Conservation (phyloP, 2,113 vertebrate species). For the Quiscalus mexicanus region DNA sequence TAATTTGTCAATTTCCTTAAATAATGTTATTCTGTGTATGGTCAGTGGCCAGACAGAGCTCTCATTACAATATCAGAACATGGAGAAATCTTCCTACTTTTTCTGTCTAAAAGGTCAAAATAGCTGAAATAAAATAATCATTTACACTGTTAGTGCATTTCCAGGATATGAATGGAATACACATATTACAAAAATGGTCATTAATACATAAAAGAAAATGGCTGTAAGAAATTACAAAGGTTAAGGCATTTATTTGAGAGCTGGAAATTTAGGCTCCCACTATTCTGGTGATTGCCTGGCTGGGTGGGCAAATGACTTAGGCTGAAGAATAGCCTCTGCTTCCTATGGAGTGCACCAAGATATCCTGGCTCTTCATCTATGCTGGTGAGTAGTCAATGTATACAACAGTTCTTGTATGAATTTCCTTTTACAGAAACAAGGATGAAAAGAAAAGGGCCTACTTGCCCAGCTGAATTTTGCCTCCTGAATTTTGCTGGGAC, state of each 20-base stretch:
- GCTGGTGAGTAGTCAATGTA: rapidly evolving
- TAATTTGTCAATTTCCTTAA: not conserved
- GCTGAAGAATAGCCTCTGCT: not conserved
- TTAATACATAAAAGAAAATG: not conserved
- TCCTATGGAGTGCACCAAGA: not conserved
- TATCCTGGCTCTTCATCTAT: not conserved
- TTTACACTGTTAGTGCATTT: not conserved
- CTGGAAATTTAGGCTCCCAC: not conserved
- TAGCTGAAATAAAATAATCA: not conserved
- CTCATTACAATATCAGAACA: not conserved
- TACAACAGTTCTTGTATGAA: not conserved
- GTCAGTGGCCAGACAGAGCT: not conserved
- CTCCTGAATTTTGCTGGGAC: not conserved
- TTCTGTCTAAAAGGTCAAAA: not conserved
- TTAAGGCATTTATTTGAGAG: not conserved
- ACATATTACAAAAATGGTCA: not conserved
- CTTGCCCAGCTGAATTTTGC: not conserved
- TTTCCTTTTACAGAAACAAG: not conserved
- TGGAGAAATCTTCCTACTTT: not conserved
- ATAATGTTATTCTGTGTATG: not conserved
- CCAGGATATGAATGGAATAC: not conserved
- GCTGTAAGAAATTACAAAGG: not conserved
- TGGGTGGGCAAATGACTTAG: not conserved
- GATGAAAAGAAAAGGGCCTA: not conserved
- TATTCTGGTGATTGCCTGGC: not conserved